Evolutionary conservation across 2,113 vertebrate species (phyloP), one percentile per base, ranked within the genome.

Genomic region (Sinocyclocheilus rhinocerous): DNA sequence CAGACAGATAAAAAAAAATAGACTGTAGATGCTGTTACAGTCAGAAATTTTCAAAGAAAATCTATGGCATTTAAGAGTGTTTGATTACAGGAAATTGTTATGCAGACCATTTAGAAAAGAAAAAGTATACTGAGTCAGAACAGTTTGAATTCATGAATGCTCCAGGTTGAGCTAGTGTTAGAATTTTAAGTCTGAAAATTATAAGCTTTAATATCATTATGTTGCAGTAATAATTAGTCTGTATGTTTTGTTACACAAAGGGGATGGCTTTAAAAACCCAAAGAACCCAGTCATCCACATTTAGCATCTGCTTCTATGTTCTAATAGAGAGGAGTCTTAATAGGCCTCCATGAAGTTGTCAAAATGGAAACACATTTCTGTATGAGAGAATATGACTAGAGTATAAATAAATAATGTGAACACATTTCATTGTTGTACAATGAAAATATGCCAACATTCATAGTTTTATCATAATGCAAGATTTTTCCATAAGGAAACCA

Each of bases 301-400:
- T 81, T 81, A 63, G 22, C n/a, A 0, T 63, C 9, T 9, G 1
- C 11, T 16, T 82, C 24, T 26, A 77, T 55, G 24, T 79, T 61
- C n/a, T n/a, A n/a, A n/a, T 11, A 67, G 22, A 50, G 36, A 65
- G 18, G 67, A 50, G n/a, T 67, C 16, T 77, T 48, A 55, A 33
- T 26, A 77, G 75, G 76, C 76, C 9, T n/a, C 59, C 59, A 65
- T 22, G 13, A 65, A 11, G 22, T 45, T 67, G 15, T 67, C 9
- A 45, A 65, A 67, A 81, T 81, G 79, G 59, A 82, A 69, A 69
- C 39, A 16, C 39, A 67, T 67, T 81, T 52, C 24, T 69, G 10
- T 20, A 50, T 24, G 22, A 45, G 22, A 65, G 59, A 65, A 65
- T 48, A 65, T 65, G 59, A 81, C 59, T 63, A 48, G 6, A 42